Base-by-base conservation (phyloP, 1,140 invertebrate species). In the Lepidotrigona ventralis region DNA sequence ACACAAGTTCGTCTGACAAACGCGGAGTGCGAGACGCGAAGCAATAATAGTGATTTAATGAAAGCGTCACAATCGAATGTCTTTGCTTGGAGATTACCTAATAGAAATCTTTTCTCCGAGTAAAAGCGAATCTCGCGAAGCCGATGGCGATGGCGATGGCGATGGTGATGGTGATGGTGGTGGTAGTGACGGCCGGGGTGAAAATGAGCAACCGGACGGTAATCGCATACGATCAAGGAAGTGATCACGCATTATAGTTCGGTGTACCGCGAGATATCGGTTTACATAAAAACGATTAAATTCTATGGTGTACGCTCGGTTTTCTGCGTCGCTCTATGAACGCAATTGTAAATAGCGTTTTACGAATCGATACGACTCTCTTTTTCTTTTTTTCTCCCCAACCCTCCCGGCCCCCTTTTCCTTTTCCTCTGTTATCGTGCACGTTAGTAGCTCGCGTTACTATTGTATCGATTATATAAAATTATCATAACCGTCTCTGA, bases 191-290 rank as follows among this genome's bases (percentile, higher is more conserved):
- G 76, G 60, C 51, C 60, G 69, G 77, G 82, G 76, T 72, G 79
- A 88, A 85, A 85, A 88, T 74, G 69, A 83, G 79, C 79, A 78
- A 80, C 75, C 64, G 75, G 80, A 56, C 75, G 71, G 87, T 88
- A 88, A 89, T 89, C 84, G 84, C 81, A 79, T 84, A 88, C 81
- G 84, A 89, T 89, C 81, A 76, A 88, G 88, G 87, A 89, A 88
- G 87, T 82, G 87, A 86, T 86, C 81, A 77, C 71, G 87, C 87
- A 79, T 86, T 86, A 84, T 80, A 66, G 64, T 71, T 86, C 78
- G 84, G 74, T 81, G 72, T 68, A 83, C 84, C 80, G 58, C 84
- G 77, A 68, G 75, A 70, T 76, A 84, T 84, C 77, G 68, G 72
- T 86, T 88, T 86, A 88, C 84, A 53, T 88, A 86, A 81, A 88